These are phyloP conservation scores for Coracias cyanogaster DNA, from an alignment of 2,797 vertebrate genomes.

Conservation along the genomic window DNA sequence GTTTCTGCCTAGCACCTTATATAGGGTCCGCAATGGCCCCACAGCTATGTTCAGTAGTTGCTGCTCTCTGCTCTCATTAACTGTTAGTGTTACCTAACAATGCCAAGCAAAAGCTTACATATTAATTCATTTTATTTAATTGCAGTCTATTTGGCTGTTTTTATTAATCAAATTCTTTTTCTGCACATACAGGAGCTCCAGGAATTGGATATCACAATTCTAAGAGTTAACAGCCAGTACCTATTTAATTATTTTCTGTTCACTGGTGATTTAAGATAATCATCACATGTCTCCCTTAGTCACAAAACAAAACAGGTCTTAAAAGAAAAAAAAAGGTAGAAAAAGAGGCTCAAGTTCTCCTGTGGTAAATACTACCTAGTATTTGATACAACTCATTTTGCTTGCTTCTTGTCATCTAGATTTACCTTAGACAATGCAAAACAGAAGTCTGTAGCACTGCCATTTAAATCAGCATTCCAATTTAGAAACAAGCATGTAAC, in stretches of 20 bases:
- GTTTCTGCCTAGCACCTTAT: not conserved
- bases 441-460: not conserved
- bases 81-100: not conserved
- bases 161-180: not conserved
- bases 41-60: not conserved
- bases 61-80: not conserved
- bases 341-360: not conserved
- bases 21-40: rapidly evolving
- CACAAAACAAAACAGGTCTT: not conserved
- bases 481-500: not conserved
- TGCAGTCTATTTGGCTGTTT: not conserved
- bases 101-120: not conserved
- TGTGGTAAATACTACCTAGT: not conserved
- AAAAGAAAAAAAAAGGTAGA: not conserved
- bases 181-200: not conserved
- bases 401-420: not conserved
- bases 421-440: not conserved
- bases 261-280: not conserved
- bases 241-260: not conserved
- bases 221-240: not conserved
- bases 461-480: not conserved
- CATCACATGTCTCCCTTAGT: not conserved
- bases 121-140: not conserved
- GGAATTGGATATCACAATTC: not conserved
- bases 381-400: not conserved